Evolutionary conservation across 2,113 vertebrate species (phyloP).

Genomic region (Dasyurus viverrinus): DNA sequence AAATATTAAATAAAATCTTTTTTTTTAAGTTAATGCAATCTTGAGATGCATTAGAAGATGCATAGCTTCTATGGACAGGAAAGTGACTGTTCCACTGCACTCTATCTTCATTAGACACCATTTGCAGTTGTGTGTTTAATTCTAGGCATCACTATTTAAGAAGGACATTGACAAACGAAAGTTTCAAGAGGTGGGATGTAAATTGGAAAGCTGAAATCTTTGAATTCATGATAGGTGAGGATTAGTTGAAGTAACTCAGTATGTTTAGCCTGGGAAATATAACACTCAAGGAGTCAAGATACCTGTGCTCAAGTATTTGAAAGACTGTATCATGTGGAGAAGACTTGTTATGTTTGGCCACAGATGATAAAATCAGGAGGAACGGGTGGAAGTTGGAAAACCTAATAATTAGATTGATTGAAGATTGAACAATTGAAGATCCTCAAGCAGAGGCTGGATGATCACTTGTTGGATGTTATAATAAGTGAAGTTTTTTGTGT

Average conservation of each 20-base stretch:
- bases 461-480: no score
- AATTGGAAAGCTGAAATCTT: not conserved
- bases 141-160: not conserved
- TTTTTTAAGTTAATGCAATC: not conserved
- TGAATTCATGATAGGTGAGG: not conserved
- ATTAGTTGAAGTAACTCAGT: not conserved
- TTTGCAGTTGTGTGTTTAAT: not conserved
- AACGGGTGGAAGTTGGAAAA: not conserved
- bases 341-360: not conserved
- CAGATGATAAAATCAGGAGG: not conserved
- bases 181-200: not conserved
- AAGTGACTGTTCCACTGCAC: not conserved
- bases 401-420: no score
- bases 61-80: not conserved
- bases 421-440: no score
- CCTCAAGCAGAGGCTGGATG: no score
- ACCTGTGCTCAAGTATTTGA: not conserved
- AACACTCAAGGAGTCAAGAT: not conserved
- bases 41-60: not conserved
- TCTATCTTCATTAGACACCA: not conserved
- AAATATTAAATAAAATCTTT: not conserved
- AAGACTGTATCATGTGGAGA: not conserved
- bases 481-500: no score
- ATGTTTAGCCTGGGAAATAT: not conserved
- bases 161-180: not conserved